Evolutionary conservation across 92 coral and sea anemone species (phyloP).

Genomic region (Epizoanthus ramosus): DNA sequence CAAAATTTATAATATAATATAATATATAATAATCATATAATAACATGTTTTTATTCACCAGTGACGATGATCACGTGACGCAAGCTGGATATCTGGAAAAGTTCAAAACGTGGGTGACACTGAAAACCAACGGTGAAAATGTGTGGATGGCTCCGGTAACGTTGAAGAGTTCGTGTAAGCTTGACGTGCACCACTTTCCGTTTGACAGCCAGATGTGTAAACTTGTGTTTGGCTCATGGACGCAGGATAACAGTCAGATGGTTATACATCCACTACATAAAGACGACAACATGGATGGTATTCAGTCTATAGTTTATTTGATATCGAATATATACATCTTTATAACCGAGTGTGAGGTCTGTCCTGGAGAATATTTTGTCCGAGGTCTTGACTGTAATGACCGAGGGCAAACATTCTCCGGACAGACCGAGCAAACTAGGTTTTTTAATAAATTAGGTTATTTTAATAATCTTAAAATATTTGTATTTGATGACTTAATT

Average conservation of each 20-base stretch:
- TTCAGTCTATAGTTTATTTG: too few species aligned
- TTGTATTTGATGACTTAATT: too few species aligned
- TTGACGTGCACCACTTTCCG: conserved; percentile 69
- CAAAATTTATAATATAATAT: too few species aligned
- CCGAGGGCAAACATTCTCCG: too few species aligned
- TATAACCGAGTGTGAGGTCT: too few species aligned
- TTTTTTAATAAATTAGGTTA: too few species aligned
- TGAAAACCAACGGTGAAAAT: conserved; percentile 61
- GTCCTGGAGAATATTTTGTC: too few species aligned
- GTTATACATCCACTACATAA: conserved; percentile 31
- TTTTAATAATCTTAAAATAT: too few species aligned
- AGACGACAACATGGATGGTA: conserved; percentile 51
- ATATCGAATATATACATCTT: too few species aligned
- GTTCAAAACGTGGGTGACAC: conserved; percentile 73
- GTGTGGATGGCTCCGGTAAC: conserved; percentile 88
- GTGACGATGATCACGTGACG: conserved; percentile 66
- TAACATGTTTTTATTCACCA: conserved; percentile 3
- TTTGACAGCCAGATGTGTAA: conserved; percentile 73
- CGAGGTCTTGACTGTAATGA: too few species aligned
- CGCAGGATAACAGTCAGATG: conserved; percentile 59
- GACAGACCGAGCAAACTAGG: too few species aligned
- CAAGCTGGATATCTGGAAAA: conserved; percentile 74
- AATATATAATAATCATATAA: too few species aligned
- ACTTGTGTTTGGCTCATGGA: conserved; percentile 83
- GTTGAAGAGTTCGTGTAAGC: conserved; percentile 79